Evolutionary conservation across 35 echinoderm and acorn worm genomes (phyloP), one percentile per base, ranked within the genome.

Genomic region (Hemicentrotus pulcherrimus): DNA sequence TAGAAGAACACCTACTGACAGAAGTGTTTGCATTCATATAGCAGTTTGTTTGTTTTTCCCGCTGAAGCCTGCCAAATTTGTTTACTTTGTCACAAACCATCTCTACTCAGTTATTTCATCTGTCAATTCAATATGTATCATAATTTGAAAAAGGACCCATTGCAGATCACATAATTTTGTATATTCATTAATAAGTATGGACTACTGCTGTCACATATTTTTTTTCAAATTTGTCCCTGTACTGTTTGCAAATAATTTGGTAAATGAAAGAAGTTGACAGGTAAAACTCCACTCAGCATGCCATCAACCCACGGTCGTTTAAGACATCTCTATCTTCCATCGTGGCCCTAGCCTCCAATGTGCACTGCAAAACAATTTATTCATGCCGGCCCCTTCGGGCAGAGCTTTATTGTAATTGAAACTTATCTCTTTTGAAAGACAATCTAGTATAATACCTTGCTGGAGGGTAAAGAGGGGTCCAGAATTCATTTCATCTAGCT

Each of bases 351-450:
- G 65, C 22, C 65, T 78, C 7, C 18, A 4, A 22, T 78, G 65
- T 78, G 65, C 7, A 28, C 65, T 78, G 65, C 65, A 78, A 15
- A 78, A 78, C 65, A n/a, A 78, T 78, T 78, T 78, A 78, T 78
- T 78, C 22, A 78, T 78, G 65, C 65, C 65, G 65, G 28, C 24
- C 24, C 65, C 65, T 78, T n/a, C 65, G 65, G 65, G 65, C 65
- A 28, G 24, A n/a, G 65, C 65, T 78, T 78, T 78, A 78, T 78
- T 78, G 65, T 78, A 28, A 22, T 78, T 78, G 65, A 78, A 78
- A 78, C 65, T 78, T 78, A 78, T 78, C 65, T 78, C 65, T 78
- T 78, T 78, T 78, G 65, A 78, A 78, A 78, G 65, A 78, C 65
- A 78, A 78, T 78, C 65, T n/a, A 78, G 65, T 28, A 78, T 78